Conservation (phyloP, 2,797 vertebrate species). For the Anabacerthia variegaticeps region DNA sequence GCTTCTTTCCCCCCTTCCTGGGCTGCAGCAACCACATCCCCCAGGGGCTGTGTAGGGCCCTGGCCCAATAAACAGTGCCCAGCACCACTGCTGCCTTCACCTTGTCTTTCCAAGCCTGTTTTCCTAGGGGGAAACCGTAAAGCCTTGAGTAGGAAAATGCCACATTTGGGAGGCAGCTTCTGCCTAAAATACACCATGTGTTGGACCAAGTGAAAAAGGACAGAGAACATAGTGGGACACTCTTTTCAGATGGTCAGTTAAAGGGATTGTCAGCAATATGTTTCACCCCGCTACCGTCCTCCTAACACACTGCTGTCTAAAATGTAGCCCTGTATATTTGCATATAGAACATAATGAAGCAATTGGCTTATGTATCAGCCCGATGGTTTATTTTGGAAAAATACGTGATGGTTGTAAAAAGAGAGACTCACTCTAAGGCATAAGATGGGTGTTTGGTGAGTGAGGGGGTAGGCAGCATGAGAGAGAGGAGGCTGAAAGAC, state of each 20-base stretch:
- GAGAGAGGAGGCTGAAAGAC: background rate
- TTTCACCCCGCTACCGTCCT: background rate
- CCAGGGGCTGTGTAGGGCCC: fast-evolving
- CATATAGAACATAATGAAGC: background rate
- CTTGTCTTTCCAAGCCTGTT: background rate
- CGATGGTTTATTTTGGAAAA: background rate
- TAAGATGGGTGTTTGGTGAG: background rate
- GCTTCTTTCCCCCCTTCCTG: background rate
- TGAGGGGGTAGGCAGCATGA: background rate
- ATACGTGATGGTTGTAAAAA: fast-evolving
- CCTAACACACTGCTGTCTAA: background rate
- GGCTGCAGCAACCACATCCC: fast-evolving
- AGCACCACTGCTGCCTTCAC: background rate
- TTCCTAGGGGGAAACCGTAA: background rate
- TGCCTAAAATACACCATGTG: background rate
- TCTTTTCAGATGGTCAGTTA: background rate
- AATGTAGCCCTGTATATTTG: background rate
- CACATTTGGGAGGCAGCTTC: background rate
- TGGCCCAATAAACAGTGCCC: background rate
- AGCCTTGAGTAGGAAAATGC: background rate
- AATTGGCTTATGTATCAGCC: background rate
- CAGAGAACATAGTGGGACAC: background rate
- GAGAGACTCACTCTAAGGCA: fast-evolving
- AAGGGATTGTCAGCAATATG: background rate
- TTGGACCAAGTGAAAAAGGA: background rate